Base-by-base conservation (phyloP, 2,113 vertebrate species). In the Lipophrys pholis region DNA sequence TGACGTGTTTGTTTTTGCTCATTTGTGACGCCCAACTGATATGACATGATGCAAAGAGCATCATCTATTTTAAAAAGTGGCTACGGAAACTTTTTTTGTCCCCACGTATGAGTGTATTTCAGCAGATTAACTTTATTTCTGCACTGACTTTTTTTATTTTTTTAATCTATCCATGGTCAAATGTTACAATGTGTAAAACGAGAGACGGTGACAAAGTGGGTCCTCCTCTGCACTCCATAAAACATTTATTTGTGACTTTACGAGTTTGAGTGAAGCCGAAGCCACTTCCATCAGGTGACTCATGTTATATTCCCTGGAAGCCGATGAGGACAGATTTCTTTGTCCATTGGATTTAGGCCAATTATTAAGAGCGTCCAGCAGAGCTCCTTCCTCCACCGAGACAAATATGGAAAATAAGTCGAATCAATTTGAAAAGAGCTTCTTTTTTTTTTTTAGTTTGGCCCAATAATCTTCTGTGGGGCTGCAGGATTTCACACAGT, bases 331-430 rank as follows among this genome's bases (percentile, higher is more conserved):
- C 8, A 14, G 8, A 14, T 59, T 69, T 16, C 39, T 41, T 30
- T 65, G n/a, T 17, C 14, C 30, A 48, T 55, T 52, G 15, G 2
- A 52, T 42, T 60, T n/a, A 11, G 41, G 14, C 49, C 4, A 40
- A 10, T 40, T 45, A 38, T 5, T 21, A 6, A 38, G 5, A 36
- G 1, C 0, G 8, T 17, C n/a, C 16, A 8, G n/a, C 3, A 58
- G 39, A 53, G 21, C 40, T 48, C 59, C 40, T 35, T n/a, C 65
- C 39, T 17, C 11, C 56, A 30, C 48, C 10, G 36, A 60, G 30
- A 38, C 49, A 61, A 56, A 42, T 54, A n/a, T 6, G 42, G 8
- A 58, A 71, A 39, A 43, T 5, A 35, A 58, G 57, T 15, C 49
- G 10, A 30, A 30, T 30, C 21, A 30, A 30, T 30, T 30, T 14